These are phyloP conservation scores for Empidonax traillii DNA, from an alignment of 2,113 vertebrate genomes.

Conservation along the genomic window DNA sequence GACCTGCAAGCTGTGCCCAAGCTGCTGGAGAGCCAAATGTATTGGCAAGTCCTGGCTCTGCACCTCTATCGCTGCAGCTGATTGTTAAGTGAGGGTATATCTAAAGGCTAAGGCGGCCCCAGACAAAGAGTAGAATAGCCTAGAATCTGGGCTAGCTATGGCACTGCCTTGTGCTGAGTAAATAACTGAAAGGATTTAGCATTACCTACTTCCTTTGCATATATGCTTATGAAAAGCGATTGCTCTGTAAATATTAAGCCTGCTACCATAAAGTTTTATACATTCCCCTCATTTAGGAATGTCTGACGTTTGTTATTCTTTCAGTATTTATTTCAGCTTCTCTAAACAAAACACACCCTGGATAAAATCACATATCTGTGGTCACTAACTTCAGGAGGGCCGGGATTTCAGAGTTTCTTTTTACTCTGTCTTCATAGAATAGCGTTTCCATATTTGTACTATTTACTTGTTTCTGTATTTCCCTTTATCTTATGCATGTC, in stretches of 20 bases:
- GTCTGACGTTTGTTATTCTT: not conserved
- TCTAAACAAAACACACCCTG: not conserved
- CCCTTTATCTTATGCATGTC: not conserved
- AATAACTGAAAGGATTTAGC: not conserved
- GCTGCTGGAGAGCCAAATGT: not conserved
- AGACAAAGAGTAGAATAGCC: rapidly evolving
- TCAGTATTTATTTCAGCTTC: not conserved
- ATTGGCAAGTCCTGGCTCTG: not conserved
- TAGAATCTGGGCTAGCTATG: not conserved
- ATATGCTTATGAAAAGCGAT: not conserved
- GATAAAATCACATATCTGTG: not conserved
- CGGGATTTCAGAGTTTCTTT: not conserved
- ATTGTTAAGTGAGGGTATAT: not conserved
- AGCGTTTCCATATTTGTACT: not conserved
- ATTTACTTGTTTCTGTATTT: not conserved
- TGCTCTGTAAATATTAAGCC: not conserved
- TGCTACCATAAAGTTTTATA: not conserved
- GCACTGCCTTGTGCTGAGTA: not conserved
- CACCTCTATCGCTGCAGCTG: not conserved
- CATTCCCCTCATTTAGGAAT: not conserved
- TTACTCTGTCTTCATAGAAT: not conserved
- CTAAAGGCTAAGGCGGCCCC: not conserved
- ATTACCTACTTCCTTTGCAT: not conserved
- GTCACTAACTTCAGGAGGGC: not conserved
- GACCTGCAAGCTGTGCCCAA: not conserved